These are phyloP conservation scores for Rhabdornis inornatus DNA, from an alignment of 2,113 vertebrate genomes.

Conservation along the genomic window DNA sequence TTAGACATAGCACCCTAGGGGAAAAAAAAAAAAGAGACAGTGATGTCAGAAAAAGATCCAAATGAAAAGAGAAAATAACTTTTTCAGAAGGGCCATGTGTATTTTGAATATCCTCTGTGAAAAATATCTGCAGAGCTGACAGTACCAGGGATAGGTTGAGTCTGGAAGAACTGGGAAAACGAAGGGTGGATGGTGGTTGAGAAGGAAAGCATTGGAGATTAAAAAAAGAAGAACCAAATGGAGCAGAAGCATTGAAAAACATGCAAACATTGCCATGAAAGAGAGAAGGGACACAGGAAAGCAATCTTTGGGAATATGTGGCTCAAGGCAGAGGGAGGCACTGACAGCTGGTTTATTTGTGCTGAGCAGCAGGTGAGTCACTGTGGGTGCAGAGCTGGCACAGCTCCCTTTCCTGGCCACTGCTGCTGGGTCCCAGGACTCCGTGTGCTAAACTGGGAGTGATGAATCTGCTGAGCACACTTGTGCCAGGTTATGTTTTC, in stretches of 20 bases:
- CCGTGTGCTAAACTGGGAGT: accelerated
- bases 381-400: not conserved
- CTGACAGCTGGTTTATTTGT: not conserved
- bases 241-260: not conserved
- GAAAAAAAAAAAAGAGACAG: not conserved
- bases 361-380: not conserved
- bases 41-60: not conserved
- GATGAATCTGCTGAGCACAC: not conserved
- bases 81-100: not conserved
- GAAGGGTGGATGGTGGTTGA: not conserved
- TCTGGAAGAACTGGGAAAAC: not conserved
- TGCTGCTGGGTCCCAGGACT: not conserved
- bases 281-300: not conserved
- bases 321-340: not conserved
- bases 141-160: not conserved
- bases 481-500: not conserved
- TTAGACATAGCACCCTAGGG: not conserved
- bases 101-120: not conserved
- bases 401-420: not conserved
- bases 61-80: not conserved
- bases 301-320: not conserved
- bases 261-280: not conserved
- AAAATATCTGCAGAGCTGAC: not conserved
- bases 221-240: not conserved
- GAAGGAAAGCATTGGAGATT: not conserved